phyloP scores from a whole-genome alignment of 2,113 vertebrate genomes.

The Pachyramphus minor region DNA sequence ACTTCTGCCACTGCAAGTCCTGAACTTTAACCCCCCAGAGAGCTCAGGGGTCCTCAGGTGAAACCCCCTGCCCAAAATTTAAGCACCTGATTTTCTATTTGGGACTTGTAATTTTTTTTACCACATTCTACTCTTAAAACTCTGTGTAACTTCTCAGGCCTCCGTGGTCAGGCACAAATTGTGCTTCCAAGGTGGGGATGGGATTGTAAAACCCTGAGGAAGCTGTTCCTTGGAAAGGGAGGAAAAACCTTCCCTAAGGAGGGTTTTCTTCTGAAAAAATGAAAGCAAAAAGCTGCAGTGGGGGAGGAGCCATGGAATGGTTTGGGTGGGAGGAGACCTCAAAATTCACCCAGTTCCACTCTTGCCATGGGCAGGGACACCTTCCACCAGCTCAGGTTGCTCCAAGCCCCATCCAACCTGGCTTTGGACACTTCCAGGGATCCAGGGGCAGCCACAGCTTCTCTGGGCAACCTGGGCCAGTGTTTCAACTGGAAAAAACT shows the following conservation, averaged over 20 bases:
- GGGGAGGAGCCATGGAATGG: not conserved
- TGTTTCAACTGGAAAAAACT: accelerated
- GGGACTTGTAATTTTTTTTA: accelerated
- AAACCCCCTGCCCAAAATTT: not conserved
- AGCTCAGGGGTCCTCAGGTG: not conserved
- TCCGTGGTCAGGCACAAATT: accelerated
- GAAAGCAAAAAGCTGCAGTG: not conserved
- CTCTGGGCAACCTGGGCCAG: not conserved
- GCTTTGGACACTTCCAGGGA: not conserved
- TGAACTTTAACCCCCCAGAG: not conserved
- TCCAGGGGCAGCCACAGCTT: not conserved
- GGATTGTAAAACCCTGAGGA: not conserved
- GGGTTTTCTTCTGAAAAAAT: not conserved
- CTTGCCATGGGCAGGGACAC: not conserved
- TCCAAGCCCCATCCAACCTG: not conserved
- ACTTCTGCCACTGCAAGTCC: not conserved
- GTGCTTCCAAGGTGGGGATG: too few species aligned
- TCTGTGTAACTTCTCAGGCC: too few species aligned
- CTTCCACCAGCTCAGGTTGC: not conserved
- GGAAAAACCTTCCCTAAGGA: not conserved
- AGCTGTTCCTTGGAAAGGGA: not conserved
- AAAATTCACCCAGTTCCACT: not conserved
- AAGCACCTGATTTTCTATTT: accelerated
- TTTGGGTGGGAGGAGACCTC: not conserved
- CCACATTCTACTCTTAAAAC: not conserved